phyloP scores from a whole-genome alignment of 1,140 invertebrate genomes.

The Agraylea sexmaculata region DNA sequence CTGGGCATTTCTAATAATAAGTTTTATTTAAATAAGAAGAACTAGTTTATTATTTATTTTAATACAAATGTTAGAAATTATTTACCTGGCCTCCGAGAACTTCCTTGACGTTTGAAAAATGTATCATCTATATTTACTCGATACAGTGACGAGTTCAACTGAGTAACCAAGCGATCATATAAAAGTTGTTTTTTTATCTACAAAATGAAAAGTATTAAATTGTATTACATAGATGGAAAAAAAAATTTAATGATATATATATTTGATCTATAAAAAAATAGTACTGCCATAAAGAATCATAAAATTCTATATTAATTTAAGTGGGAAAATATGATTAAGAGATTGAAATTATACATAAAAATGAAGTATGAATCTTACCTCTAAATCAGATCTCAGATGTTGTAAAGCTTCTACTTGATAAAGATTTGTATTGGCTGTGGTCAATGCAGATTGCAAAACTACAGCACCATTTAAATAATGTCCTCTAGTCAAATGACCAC shows the following conservation, averaged over 20 bases:
- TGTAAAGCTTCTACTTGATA: slow-evolving; percentile 69
- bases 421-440: slow-evolving; percentile 57
- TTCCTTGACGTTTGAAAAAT: slow-evolving; percentile 15
- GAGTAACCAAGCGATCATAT: slow-evolving; percentile 15
- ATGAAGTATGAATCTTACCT: slow-evolving; percentile 24
- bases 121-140: slow-evolving; percentile 17
- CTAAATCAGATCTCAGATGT: slow-evolving; percentile 61
- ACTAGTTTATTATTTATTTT: slow-evolving; percentile 1
- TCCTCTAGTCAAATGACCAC: slow-evolving; percentile 56
- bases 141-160: slow-evolving; percentile 17
- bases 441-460: slow-evolving; percentile 56
- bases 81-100: slow-evolving; percentile 17
- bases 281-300: not conserved
- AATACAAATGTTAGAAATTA: not conserved
- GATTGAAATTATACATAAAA: slow-evolving; percentile 1
- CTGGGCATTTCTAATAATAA: slow-evolving; percentile 14
- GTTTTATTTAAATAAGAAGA: not conserved
- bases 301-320: not conserved
- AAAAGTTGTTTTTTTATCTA: slow-evolving; percentile 17
- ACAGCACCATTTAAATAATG: slow-evolving; percentile 81
- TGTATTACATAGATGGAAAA: not conserved
- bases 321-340: not conserved
- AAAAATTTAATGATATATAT: slow-evolving; percentile 1
- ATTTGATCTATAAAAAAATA: not conserved
- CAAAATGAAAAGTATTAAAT: slow-evolving; percentile 4